Percentiles rank a stretch among this genome's conserved stretches.
Evolutionary conservation across 2,113 vertebrate genomes (phyloP).

Genomic region (Arizona elegans): DNA sequence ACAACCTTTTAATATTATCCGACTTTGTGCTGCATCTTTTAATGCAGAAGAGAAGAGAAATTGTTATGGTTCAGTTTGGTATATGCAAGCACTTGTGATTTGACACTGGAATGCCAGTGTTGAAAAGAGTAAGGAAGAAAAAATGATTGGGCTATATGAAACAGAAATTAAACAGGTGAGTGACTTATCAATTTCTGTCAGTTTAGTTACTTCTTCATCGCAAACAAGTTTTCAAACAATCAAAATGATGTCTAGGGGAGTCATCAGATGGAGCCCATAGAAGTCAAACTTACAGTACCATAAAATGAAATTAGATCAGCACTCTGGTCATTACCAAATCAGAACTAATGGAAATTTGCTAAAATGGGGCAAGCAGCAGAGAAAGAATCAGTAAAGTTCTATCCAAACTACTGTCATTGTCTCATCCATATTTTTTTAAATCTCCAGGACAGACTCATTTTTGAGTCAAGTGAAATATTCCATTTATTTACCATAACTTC

Average conservation of each 20-base stretch:
- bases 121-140: neutral
- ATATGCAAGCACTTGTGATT: neutral
- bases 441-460: neutral
- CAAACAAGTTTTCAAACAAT: neutral
- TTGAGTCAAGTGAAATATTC: neutral
- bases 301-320: neutral
- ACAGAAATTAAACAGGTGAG: neutral
- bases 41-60: neutral
- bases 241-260: neutral
- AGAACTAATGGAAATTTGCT: neutral
- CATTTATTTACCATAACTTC: too few relatives aligned
- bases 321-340: neutral
- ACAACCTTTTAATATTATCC: neutral
- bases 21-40: neutral
- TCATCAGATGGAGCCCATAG: neutral
- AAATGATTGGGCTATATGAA: neutral
- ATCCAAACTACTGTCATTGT: neutral
- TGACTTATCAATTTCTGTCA: neutral
- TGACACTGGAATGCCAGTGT: neutral
- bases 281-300: neutral
- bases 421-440: neutral
- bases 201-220: neutral
- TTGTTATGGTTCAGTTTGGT: neutral
- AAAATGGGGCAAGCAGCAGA: neutral
- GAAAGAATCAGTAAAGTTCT: neutral